phyloP scores from a whole-genome alignment of 2,888 invertebrate species.

The Parelbella ahira region DNA sequence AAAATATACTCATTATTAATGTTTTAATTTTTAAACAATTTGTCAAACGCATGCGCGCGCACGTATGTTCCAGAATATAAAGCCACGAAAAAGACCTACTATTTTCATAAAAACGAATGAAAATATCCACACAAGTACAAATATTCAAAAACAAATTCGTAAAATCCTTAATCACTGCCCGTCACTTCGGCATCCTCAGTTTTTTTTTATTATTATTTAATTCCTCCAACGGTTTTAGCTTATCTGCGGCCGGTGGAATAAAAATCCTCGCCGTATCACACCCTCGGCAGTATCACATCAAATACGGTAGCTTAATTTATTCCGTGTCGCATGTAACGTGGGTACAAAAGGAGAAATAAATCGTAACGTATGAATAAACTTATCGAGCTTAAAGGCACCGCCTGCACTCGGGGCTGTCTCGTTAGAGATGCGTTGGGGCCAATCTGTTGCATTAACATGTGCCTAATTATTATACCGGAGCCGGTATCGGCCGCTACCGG shows the following conservation, averaged over 20 bases:
- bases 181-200: conserved; percentile 4
- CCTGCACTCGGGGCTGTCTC: conserved; percentile 26
- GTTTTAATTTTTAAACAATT: too few species aligned
- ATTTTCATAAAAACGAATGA: too few species aligned
- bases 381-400: conserved; percentile 40
- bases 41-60: too few species aligned
- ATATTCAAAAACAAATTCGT: too few species aligned
- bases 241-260: conserved; percentile 20
- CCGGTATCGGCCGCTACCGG: conserved; percentile 17
- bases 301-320: conserved; percentile 77
- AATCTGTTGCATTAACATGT: conserved; percentile 26
- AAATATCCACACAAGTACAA: too few species aligned
- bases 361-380: conserved; percentile 47
- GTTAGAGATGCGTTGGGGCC: conserved; percentile 18
- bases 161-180: too few species aligned
- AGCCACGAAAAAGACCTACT: too few species aligned
- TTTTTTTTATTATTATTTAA: conserved; percentile 14
- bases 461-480: conserved; percentile 24
- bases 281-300: conserved; percentile 42
- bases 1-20: too few species aligned
- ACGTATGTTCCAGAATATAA: too few species aligned
- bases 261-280: conserved; percentile 23
- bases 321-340: conserved; percentile 56
- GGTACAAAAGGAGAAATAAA: conserved; percentile 42
- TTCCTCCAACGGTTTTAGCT: conserved; percentile 17